phyloP scores from a whole-genome alignment of 2,888 invertebrate species.

The Himalopsyche kuldschensis region DNA sequence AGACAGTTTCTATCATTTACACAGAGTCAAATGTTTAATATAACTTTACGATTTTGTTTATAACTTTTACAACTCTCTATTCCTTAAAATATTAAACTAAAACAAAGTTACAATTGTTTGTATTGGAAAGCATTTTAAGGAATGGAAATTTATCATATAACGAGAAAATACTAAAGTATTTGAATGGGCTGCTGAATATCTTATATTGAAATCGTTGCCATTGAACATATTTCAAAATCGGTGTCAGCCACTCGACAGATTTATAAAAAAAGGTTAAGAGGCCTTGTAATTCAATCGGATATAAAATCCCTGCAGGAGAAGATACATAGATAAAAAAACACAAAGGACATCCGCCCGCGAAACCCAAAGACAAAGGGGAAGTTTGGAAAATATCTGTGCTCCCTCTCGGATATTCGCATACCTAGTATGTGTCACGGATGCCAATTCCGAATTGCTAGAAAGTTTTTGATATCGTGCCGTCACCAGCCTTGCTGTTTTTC shows the following conservation, averaged over 20 bases:
- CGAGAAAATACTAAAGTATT: not conserved
- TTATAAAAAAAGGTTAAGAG: constrained; percentile 13
- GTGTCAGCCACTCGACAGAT: not conserved
- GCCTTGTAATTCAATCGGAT: constrained; percentile 13
- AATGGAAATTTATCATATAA: not conserved
- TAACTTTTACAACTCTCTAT: too few species aligned
- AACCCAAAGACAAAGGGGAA: not conserved
- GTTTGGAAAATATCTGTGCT: not conserved
- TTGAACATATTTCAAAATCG: not conserved
- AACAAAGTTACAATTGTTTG: too few species aligned
- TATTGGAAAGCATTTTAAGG: too few species aligned
- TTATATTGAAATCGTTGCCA: not conserved
- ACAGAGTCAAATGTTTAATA: too few species aligned
- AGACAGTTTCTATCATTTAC: too few species aligned
- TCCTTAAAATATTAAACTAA: too few species aligned
- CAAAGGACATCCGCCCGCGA: constrained; percentile 7
- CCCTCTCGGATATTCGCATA: not conserved
- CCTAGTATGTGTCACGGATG: not conserved
- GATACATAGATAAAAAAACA: constrained; percentile 14
- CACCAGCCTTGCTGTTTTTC: not conserved
- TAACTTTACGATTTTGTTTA: too few species aligned
- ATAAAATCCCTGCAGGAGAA: constrained; percentile 4
- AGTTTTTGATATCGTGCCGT: not conserved
- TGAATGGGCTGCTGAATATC: not conserved
- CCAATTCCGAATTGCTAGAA: not conserved